A percentile compares a stretch with the other conserved stretches of the same genome.
phyloP scores from a whole-genome alignment of 2,113 vertebrate genomes.

The Ciconia maguari region DNA sequence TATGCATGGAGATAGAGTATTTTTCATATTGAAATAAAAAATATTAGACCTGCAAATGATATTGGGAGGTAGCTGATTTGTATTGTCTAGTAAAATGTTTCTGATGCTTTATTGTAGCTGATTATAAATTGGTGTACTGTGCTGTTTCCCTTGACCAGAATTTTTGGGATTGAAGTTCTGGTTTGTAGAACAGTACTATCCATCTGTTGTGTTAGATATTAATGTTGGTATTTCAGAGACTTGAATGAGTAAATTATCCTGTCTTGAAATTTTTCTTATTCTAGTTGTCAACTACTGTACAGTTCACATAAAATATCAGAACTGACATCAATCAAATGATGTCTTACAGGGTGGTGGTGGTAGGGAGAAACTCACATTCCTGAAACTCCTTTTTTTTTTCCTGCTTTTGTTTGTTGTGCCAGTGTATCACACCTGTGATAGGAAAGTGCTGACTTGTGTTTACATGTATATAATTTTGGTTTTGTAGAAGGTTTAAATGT shows the following conservation, averaged over 20 bases:
- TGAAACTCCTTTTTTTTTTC: not conserved
- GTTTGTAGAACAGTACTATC: not conserved
- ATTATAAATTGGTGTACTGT: not conserved
- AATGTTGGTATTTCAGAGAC: not conserved
- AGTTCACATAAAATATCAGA: not conserved
- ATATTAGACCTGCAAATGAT: not conserved
- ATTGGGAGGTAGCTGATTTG: not conserved
- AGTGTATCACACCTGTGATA: not conserved
- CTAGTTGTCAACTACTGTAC: not conserved
- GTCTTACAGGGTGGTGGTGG: rapidly evolving
- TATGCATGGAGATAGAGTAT: not conserved
- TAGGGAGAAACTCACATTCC: not conserved
- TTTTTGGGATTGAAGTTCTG: not conserved
- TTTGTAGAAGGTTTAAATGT: not conserved
- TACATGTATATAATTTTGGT: not conserved
- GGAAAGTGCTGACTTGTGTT: not conserved
- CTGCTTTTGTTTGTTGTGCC: not conserved
- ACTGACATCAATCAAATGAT: not conserved
- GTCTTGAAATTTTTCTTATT: not conserved
- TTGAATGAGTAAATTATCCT: not conserved
- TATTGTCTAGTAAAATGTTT: not conserved
- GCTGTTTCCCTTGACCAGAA: not conserved
- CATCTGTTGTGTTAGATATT: not conserved
- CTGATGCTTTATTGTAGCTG: not conserved
- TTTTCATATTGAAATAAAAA: not conserved